Conservation (phyloP, 2,888 invertebrate species). For the Drosophila subquinaria region DNA sequence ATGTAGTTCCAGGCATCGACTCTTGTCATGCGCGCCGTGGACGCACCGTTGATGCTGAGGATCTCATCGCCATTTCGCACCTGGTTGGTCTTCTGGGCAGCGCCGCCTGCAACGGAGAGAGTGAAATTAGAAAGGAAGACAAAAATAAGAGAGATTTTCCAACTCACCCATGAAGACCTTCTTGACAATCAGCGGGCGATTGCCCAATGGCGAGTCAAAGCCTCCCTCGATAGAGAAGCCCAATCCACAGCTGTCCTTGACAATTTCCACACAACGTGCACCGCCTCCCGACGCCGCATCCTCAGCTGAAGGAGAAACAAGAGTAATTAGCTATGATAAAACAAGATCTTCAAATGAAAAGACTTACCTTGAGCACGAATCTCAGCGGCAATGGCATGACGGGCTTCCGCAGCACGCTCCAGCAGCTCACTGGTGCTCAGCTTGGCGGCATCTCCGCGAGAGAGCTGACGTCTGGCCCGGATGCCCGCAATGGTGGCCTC, state of each 20-base stretch:
- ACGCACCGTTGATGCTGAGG: slow-evolving; percentile 92
- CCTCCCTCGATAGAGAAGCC: slow-evolving; percentile 98
- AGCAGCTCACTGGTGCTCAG: slow-evolving; percentile 84
- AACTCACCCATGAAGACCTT: slow-evolving; percentile 95
- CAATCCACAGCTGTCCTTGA: slow-evolving; percentile 93
- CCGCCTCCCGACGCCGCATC: slow-evolving; percentile 73
- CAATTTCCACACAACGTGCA: slow-evolving; percentile 76
- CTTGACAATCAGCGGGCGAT: slow-evolving; percentile 95
- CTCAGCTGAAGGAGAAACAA: slow-evolving; percentile 56
- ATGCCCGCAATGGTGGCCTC: slow-evolving; percentile 80
- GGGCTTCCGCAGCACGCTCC: slow-evolving; percentile 84
- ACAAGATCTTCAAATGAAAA: neutral
- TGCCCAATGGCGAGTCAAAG: slow-evolving; percentile 95
- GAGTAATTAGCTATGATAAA: neutral
- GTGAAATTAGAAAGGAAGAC: too few relatives aligned
- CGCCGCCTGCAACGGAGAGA: slow-evolving; percentile 89
- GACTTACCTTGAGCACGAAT: slow-evolving; percentile 83
- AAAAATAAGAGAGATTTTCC: neutral
- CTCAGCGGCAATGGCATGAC: slow-evolving; percentile 84
- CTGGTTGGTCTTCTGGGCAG: slow-evolving; percentile 94
- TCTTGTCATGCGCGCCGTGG: slow-evolving; percentile 93
- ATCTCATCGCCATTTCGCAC: slow-evolving; percentile 95
- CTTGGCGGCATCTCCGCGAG: slow-evolving; percentile 83
- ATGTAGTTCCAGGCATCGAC: slow-evolving; percentile 97
- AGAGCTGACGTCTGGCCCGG: slow-evolving; percentile 82